Conservation (phyloP, 2,797 vertebrate species). For the Dromococcyx pavoninus region DNA sequence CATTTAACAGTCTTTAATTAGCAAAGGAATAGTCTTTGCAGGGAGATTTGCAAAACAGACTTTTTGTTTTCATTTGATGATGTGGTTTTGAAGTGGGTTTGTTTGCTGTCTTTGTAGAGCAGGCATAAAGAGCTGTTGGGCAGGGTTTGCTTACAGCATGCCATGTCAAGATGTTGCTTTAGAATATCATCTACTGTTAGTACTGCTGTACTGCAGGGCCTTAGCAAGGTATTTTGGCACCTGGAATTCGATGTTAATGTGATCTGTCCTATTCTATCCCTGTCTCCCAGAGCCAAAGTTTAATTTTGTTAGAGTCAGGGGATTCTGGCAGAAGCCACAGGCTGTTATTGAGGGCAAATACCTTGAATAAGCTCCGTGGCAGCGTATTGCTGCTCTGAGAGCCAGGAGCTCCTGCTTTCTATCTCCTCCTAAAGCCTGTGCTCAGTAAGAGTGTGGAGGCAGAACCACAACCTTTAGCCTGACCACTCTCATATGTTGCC, state of each 20-base stretch:
- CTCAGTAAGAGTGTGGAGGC: rapidly evolving
- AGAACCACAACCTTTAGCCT: neutral
- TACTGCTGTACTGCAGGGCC: neutral
- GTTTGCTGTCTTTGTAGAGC: neutral
- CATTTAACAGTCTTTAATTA: constrained; percentile 61
- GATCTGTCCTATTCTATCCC: neutral
- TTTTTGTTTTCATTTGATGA: constrained; percentile 40
- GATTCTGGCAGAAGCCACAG: neutral
- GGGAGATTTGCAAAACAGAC: constrained; percentile 37
- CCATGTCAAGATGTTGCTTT: neutral
- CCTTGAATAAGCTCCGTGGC: neutral
- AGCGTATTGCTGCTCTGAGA: neutral
- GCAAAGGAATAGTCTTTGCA: constrained; percentile 56
- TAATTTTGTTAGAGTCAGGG: neutral
- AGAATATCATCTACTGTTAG: neutral
- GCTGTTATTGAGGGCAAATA: neutral
- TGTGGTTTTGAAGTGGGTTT: constrained; percentile 19
- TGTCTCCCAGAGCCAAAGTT: neutral
- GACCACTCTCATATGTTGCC: neutral
- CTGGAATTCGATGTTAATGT: neutral
- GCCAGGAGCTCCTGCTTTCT: neutral
- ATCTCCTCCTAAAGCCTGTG: neutral
- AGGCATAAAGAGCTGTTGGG: neutral
- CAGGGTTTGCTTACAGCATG: neutral
- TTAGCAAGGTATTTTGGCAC: neutral